These are phyloP conservation scores for Sylvilagus floridanus DNA, from an alignment of 2,797 vertebrate genomes.

Conservation along the genomic window DNA sequence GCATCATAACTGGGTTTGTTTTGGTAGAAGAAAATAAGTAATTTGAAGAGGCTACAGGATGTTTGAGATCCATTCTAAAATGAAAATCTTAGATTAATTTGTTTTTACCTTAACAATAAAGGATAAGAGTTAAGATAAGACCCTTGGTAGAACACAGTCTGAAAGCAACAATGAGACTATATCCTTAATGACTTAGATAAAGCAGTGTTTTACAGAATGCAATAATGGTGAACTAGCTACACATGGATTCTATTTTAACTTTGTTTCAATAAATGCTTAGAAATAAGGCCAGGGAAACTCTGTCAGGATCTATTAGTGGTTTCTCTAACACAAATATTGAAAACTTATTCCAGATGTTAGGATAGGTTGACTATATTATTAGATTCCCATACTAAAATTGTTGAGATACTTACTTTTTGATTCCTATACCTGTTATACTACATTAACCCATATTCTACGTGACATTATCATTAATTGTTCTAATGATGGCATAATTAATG, in stretches of 20 bases:
- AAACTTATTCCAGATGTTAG: slow-evolving; percentile 73
- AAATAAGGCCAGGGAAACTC: slow-evolving; percentile 55
- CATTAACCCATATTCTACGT: not conserved
- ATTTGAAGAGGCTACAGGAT: not conserved
- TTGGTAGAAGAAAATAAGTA: not conserved
- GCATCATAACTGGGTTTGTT: not conserved
- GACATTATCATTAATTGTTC: not conserved
- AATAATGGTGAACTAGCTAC: slow-evolving; percentile 27
- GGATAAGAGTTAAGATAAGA: not conserved
- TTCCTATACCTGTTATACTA: not conserved
- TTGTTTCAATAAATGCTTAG: slow-evolving; percentile 70
- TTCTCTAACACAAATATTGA: slow-evolving; percentile 60
- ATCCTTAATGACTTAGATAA: not conserved
- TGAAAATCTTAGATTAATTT: not conserved
- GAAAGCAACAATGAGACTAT: not conserved
- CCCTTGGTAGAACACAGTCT: not conserved
- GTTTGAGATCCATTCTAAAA: slow-evolving; percentile 30
- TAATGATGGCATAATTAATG: slow-evolving; percentile 16
- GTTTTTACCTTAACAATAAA: slow-evolving; percentile 31
- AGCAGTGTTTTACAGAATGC: not conserved
- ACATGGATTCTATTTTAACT: slow-evolving; percentile 70
- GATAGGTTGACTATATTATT: slow-evolving; percentile 44
- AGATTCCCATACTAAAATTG: slow-evolving; percentile 41
- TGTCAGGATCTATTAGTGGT: slow-evolving; percentile 68
- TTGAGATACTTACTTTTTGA: slow-evolving; percentile 46